Evolutionary conservation across 2,797 vertebrate species (phyloP).

Genomic region (Phalloptychus januarius): DNA sequence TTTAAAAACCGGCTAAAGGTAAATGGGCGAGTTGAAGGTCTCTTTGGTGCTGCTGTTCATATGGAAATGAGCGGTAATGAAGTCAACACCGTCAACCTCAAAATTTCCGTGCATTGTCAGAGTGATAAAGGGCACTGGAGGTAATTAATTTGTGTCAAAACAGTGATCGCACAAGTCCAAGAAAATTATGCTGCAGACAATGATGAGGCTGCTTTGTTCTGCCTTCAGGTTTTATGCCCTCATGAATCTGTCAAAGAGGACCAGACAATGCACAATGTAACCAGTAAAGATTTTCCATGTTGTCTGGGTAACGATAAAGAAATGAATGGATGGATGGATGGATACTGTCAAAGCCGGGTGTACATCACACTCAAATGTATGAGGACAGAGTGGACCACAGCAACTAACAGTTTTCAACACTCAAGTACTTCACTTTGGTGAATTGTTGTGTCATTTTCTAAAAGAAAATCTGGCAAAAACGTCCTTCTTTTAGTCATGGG

Average conservation of each 20-base stretch:
- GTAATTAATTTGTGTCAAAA: constrained; percentile 71
- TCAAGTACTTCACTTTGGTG: background rate
- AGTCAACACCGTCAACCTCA: constrained; percentile 67
- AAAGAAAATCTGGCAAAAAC: background rate
- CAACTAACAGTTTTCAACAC: background rate
- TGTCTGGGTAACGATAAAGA: background rate
- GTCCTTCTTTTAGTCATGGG: background rate
- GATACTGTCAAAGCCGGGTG: background rate
- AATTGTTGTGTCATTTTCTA: background rate
- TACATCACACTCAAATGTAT: background rate
- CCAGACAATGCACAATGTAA: constrained; percentile 23
- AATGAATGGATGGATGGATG: background rate
- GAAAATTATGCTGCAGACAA: constrained; percentile 35
- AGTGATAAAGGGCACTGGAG: constrained; percentile 60
- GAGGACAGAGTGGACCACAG: background rate
- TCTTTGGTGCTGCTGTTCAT: constrained; percentile 58
- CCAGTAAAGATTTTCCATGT: constrained; percentile 33
- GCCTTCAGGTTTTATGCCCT: constrained; percentile 45
- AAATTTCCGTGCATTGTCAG: constrained; percentile 60
- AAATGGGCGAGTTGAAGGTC: constrained; percentile 64
- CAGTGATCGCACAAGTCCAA: constrained; percentile 34
- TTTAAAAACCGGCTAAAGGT: constrained; percentile 53
- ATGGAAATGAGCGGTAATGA: constrained; percentile 77
- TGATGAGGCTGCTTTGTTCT: constrained; percentile 41
- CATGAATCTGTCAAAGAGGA: constrained; percentile 43